Evolutionary conservation across 2,113 vertebrate genomes (phyloP), one percentile per base, ranked within the genome.

Genomic region (Junco hyemalis): DNA sequence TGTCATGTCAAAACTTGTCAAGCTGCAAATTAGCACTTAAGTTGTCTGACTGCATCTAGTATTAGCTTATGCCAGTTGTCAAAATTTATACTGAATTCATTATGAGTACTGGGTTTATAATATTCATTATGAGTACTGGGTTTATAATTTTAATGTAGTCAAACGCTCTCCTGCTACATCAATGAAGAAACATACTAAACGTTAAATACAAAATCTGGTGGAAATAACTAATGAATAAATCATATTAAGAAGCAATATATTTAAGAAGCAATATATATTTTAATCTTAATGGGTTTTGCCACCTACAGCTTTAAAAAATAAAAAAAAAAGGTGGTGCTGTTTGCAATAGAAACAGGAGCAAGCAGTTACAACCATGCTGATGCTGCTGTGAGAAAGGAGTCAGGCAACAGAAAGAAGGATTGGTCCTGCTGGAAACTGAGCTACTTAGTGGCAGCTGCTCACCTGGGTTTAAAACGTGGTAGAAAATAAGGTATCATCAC

Each of bases 1-100:
- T 36, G n/a, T 79, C 69, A 71, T 33, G 57, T 80, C 84, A 69
- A 76, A 96, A 93, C 53, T 69, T 64, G 70, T 85, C 87, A 95
- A 69, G 47, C 10, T 87, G 61, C 45, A 93, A 87, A 96, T 81
- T 45, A 95, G 78, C 70, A 87, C 70, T 40, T 72, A 73, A 78
- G n/a, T 29, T 81, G 19, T 56, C 64, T 78, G 78, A 72, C 53
- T 89, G 45, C 65, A 89, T 59, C 38, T 53, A 84, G 45, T 42
- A 74, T 74, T 87, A 87, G 73, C 78, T 84, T 91, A 88, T 92
- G 86, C 57, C 57, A 69, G 61, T 69, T 22, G 2, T 76, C 73
- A 91, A 60, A 95, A 91, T 84, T 95, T 61, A 71, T 57, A 78
- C 22, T 56, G 59, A 79, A 84, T 85, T 93, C 19, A 61, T 82